Base-by-base conservation (phyloP, 2,113 vertebrate genomes). In the Callaeas wilsoni region DNA sequence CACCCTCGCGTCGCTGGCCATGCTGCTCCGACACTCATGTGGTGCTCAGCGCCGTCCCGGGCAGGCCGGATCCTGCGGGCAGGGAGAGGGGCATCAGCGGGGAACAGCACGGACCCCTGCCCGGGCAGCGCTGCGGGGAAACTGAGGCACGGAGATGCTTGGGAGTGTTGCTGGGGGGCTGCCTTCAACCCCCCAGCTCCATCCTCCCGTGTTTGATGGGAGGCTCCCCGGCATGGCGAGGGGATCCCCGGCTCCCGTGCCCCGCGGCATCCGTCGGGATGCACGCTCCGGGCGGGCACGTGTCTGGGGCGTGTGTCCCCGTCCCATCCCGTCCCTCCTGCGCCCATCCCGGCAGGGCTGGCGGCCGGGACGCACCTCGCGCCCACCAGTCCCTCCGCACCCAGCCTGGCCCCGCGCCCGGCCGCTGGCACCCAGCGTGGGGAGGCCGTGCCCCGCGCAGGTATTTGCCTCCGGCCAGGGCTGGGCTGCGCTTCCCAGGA, bases 391-490 rank as follows among this genome's bases (percentile, higher is more conserved):
- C 67, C 65, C 75, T 86, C 89, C 71, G 44, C 68, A 1, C 92
- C 92, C 94, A 81, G 73, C 3, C 92, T 91, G 92, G 95, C 94
- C 55, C 49, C 6, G n/a, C 9, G 87, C 96, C 95, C 73, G 41
- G 41, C 78, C 17, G 50, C 89, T 95, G 94, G 96, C 93, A 91
- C 68, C 71, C 94, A 65, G 91, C 73, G 35, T 70, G 60, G 93
- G 91, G 95, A 89, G 55, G 77, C 95, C 95, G 56, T 94, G 96
- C 96, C 95, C 95, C 35, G 19, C 52, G 9, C 81, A 94, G 89
- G 95, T 62, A 96, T 95, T 94, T 1, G 92, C 93, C 92, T 37
- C n/a, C 39, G 23, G 96, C 60, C 89, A 67, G 90, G 92, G 93
- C 89, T 53, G 93, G 91, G 91, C 33, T 41, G 62, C 3, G 49